Conservation (phyloP, 2,113 vertebrate species). For the Andinoacara biseriatus region DNA sequence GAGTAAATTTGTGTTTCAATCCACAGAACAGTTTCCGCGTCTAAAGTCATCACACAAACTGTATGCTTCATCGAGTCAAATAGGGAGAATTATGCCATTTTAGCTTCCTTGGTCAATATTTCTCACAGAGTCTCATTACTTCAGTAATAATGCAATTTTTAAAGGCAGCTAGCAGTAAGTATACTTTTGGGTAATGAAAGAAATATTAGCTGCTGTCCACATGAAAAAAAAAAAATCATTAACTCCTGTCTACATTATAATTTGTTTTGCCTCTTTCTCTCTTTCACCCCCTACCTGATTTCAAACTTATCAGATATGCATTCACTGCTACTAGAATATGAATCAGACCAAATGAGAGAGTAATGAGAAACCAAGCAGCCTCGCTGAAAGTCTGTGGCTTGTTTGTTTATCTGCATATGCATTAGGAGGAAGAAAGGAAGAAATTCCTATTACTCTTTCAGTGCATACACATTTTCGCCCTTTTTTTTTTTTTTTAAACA, state of each 20-base stretch:
- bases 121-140: slow-evolving; percentile 24
- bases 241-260: not conserved
- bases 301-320: slow-evolving; percentile 6
- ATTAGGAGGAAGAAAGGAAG: slow-evolving; percentile 11
- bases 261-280: not conserved
- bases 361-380: slow-evolving; percentile 11
- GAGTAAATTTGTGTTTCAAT: slow-evolving; percentile 10
- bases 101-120: slow-evolving; percentile 4
- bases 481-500: not conserved
- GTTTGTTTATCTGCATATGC: slow-evolving; percentile 30
- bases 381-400: slow-evolving; percentile 12
- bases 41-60: slow-evolving; percentile 26
- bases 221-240: slow-evolving; percentile 11
- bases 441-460: not conserved
- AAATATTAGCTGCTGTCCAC: not conserved
- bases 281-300: slow-evolving; percentile 9
- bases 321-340: not conserved
- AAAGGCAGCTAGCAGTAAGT: not conserved
- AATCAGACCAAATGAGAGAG: slow-evolving; percentile 15
- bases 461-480: not conserved
- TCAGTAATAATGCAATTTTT: slow-evolving; percentile 20
- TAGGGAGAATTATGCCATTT: not conserved
- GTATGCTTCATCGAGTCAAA: slow-evolving; percentile 17
- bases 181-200: slow-evolving; percentile 2
- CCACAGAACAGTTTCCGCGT: slow-evolving; percentile 2